A percentile compares a stretch with the other conserved stretches of the same genome.
Evolutionary conservation across 1,140 invertebrate genomes (phyloP).

Genomic region (Pseudomyrmex concolor): DNA sequence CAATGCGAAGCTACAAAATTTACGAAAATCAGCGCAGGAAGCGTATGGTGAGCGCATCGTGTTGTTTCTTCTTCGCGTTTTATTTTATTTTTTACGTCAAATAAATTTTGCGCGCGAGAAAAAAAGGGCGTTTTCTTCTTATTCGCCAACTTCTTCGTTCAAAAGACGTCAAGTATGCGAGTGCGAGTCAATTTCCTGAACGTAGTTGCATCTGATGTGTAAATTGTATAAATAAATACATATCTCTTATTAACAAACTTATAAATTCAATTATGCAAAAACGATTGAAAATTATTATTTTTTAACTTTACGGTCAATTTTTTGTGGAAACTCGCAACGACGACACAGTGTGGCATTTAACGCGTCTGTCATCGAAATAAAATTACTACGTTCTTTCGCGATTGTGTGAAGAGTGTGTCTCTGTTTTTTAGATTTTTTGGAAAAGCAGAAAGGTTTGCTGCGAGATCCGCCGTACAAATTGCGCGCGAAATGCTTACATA

Average conservation of each 20-base stretch:
- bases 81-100: not conserved
- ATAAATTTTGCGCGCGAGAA: not conserved
- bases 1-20: constrained; percentile 89
- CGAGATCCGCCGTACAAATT: constrained; percentile 93
- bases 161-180: not conserved
- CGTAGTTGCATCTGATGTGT: not conserved
- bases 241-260: not conserved
- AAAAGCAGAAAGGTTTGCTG: constrained; percentile 91
- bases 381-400: not conserved
- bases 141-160: not conserved
- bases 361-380: not conserved
- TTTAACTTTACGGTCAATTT: not conserved
- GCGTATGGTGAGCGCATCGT: constrained; percentile 88
- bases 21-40: constrained; percentile 92
- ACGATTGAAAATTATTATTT: no score
- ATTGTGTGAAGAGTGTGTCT: not conserved
- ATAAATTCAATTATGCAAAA: not conserved
- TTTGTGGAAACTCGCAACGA: not conserved
- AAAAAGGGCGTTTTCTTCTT: not conserved
- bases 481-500: constrained; percentile 92
- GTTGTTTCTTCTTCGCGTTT: not conserved
- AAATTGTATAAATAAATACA: not conserved
- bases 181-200: not conserved
- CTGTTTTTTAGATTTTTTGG: constrained; percentile 89
- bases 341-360: not conserved